Conservation (phyloP, 1,140 invertebrate species). For the Drosophila mauritiana region DNA sequence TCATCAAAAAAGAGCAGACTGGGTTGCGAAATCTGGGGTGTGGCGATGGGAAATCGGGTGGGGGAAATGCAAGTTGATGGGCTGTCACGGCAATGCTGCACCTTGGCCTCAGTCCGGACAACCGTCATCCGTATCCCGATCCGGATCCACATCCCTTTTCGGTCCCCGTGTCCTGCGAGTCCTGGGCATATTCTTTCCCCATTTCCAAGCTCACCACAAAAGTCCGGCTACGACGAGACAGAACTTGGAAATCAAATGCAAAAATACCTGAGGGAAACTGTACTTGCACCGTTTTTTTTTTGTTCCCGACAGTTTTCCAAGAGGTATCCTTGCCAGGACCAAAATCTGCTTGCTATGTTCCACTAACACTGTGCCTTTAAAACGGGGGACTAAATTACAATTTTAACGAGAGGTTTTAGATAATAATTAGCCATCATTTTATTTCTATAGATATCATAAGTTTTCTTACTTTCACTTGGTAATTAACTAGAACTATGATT, state of each 20-base stretch:
- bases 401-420: too few relatives aligned
- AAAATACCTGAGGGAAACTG: slow-evolving; percentile 56
- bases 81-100: slow-evolving; percentile 58
- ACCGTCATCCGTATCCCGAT: slow-evolving; percentile 27
- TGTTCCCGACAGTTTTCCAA: not conserved
- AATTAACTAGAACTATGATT: too few relatives aligned
- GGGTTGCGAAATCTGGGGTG: not conserved
- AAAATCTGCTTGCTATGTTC: not conserved
- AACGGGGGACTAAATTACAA: too few relatives aligned
- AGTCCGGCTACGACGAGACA: slow-evolving; percentile 14
- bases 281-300: slow-evolving; percentile 17
- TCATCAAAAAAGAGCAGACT: slow-evolving; percentile 17
- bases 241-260: slow-evolving; percentile 70
- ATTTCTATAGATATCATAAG: too few relatives aligned
- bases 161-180: not conserved
- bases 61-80: slow-evolving; percentile 57
- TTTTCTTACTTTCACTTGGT: too few relatives aligned
- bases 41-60: not conserved
- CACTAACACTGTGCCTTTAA: too few relatives aligned
- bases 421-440: too few relatives aligned
- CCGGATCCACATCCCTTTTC: not conserved
- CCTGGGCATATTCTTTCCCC: not conserved
- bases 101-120: slow-evolving; percentile 39
- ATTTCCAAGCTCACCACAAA: slow-evolving; percentile 12
- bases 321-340: not conserved